Conservation (phyloP, 2,888 invertebrate species). For the Syritta pipiens region DNA sequence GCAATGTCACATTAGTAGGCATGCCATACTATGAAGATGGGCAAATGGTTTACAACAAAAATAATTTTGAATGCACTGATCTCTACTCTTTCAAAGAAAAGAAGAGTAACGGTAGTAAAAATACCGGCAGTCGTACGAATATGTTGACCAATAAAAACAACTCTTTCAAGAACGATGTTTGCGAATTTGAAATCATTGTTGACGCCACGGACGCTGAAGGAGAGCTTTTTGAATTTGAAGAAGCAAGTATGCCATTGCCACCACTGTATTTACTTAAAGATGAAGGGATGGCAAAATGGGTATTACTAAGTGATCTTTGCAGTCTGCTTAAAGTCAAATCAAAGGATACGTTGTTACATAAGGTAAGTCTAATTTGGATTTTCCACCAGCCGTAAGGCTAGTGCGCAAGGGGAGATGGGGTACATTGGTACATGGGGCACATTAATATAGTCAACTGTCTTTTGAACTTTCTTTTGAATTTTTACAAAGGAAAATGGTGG, state of each 20-base stretch:
- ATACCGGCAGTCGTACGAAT: not conserved
- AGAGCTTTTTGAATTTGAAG: constrained; percentile 88
- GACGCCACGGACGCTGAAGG: constrained; percentile 78
- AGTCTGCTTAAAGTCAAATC: constrained; percentile 89
- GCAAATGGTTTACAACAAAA: not conserved
- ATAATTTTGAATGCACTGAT: not conserved
- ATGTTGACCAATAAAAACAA: not conserved
- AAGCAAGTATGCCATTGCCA: constrained; percentile 88
- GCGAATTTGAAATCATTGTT: constrained; percentile 37
- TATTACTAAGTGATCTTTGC: constrained; percentile 89
- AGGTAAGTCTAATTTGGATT: constrained; percentile 76
- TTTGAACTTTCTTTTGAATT: no score
- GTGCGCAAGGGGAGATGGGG: no score
- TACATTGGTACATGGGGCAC: no score
- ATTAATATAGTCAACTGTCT: no score
- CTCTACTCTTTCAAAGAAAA: constrained; percentile 28
- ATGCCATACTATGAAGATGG: not conserved
- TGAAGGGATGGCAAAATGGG: constrained; percentile 87
- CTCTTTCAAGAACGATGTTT: constrained; percentile 58
- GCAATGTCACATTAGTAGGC: constrained; percentile 77
- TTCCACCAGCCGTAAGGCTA: no score
- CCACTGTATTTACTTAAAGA: constrained; percentile 88
- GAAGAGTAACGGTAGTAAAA: constrained; percentile 11
- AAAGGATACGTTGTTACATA: constrained; percentile 88
- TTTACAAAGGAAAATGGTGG: no score